Evolutionary conservation across 2,888 invertebrate species (phyloP), one percentile per base, ranked within the genome.

Genomic region (Asteroscopus sphinx): DNA sequence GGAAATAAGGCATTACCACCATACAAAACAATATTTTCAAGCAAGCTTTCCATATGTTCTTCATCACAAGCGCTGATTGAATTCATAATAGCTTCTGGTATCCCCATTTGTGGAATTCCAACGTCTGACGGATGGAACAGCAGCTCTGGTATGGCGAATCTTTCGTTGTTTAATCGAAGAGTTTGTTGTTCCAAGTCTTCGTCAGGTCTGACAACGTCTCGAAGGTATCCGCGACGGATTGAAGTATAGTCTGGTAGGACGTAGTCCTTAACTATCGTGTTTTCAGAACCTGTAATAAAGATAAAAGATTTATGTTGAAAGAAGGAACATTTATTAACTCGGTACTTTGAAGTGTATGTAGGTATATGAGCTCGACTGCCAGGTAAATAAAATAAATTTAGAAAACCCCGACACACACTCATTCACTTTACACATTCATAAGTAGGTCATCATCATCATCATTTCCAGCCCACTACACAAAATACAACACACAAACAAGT

Each of bases 181-280:
- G 97, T 96, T 95, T 99, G 97, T 75, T 96, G 96, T 72, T 96
- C 96, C 1, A 94, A 72, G 9, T 94, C 94, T 66, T 94, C 92
- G 5, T 90, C 87, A 0, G 92, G 86, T 73, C 82, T 82, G 3
- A 93, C 83, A 1, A 90, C 69, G 15, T 93, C 91, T 12, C 92
- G 78, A 0, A 94, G 82, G 51, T 92, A 98, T 8, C 99, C 99
- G 70, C 99, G 92, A 53, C 97, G 95, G 6, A 99, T 95, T 1
- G 97, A 96, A 0, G 98, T 98, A 87, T 98, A 99, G 92, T 99
- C 99, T 0, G 99, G 99, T 47, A 99, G 90, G 0, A 99, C 97
- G 86, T 99, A 99, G 83, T 99, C 99, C 71, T 97, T 95, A 3
- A 96, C 95, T 52, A 98, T 97, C 3, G 96, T 95, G 81, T 97